Evolutionary conservation across 1,140 invertebrate species (phyloP), one percentile per base, ranked within the genome.

Genomic region (Pararge aegeria): DNA sequence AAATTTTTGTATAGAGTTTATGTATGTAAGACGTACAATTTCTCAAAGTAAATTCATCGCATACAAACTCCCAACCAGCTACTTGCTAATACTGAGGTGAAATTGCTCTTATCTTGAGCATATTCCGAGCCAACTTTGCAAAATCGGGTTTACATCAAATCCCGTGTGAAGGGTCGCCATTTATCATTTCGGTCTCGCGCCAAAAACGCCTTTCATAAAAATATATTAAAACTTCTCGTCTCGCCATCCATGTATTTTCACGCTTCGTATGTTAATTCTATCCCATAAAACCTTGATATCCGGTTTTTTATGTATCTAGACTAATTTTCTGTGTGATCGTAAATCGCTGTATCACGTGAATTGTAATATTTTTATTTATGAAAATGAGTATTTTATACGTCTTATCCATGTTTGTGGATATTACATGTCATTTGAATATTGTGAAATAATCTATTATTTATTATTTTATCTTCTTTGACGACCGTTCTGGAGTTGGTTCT

Each of bases 251-350:
- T 57, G 64, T 64, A 68, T 70, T 76, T 68, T 71, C 71, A 70
- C 79, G 78, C 73, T 73, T 77, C 80, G 71, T 86, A 86, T 83
- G 83, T 78, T 86, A 86, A 83, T 86, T 83, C 68, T 57, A 59
- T 69, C 61, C 69, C 70, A 69, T 83, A 83, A 85, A 83, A 66
- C 65, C 67, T 73, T 67, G 70, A 73, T 76, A 79, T 73, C 75
- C 70, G 46, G 51, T 64, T 69, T 73, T 80, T 83, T 81, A 80
- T 75, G 64, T 64, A 49, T 67, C 37, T 64, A 40, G 49, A 59
- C 66, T 72, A 78, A 82, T 82, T 81, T 74, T 38, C 52, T 59
- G 46, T 67, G 64, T 48, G 54, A 37, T 61, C 64, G 61, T 74
- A 73, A 75, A 74, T 68, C 53, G 38, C 52, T 64, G 57, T 71